phyloP scores from a whole-genome alignment of 2,113 vertebrate genomes.

The Epinephelus moara region DNA sequence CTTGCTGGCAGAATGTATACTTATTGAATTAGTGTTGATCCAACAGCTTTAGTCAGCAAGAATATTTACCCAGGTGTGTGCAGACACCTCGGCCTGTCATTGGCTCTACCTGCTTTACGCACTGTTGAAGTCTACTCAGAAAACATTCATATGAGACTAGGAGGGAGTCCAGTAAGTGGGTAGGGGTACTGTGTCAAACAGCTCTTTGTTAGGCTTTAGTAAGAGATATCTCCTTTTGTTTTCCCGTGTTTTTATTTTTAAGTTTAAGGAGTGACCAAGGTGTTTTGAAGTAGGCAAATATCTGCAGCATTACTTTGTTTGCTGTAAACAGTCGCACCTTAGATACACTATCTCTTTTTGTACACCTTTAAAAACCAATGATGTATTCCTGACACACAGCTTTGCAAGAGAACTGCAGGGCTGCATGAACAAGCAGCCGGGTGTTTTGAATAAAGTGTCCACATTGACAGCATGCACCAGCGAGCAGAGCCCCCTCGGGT shows the following conservation, averaged over 20 bases:
- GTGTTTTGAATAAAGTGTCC: constrained; percentile 30
- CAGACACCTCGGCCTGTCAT: constrained; percentile 13
- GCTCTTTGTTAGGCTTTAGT: neutral
- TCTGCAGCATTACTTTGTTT: neutral
- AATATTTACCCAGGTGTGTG: constrained; percentile 48
- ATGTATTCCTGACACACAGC: neutral
- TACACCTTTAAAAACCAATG: neutral
- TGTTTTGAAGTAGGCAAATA: neutral
- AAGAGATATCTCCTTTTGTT: neutral
- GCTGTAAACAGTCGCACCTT: neutral
- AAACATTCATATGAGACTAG: neutral
- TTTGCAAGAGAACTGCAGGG: constrained; percentile 14
- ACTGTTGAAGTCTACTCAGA: neutral
- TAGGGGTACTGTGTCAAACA: neutral
- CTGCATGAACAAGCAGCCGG: neutral
- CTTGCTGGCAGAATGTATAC: constrained; percentile 43
- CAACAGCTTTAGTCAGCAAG: constrained; percentile 52
- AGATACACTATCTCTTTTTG: neutral
- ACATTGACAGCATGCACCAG: constrained; percentile 10
- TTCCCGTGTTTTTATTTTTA: neutral
- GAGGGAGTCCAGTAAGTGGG: constrained; percentile 4
- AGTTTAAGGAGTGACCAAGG: neutral
- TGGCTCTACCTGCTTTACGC: constrained; percentile 19
- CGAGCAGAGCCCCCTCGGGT: neutral
- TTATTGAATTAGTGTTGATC: constrained; percentile 70